These are phyloP conservation scores for Pseudonaja textilis DNA, from an alignment of 2,113 vertebrate genomes.

Conservation along the genomic window DNA sequence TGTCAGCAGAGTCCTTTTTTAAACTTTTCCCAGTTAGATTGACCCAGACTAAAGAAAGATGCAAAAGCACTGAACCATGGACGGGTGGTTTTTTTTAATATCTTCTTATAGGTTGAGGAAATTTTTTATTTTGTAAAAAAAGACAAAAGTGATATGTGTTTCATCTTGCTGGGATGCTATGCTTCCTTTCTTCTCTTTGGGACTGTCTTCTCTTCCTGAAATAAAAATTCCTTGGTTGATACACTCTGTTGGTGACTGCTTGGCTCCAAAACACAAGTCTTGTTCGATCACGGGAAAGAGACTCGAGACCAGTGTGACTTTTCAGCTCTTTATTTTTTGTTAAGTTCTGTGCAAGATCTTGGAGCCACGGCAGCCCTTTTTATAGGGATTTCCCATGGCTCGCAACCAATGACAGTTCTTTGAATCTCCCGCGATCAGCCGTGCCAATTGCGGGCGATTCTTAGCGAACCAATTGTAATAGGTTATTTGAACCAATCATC, in stretches of 20 bases:
- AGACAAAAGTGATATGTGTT: not conserved
- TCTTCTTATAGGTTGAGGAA: not conserved
- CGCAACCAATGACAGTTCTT: too few relatives aligned
- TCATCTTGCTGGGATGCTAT: not conserved
- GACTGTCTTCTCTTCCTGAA: not conserved
- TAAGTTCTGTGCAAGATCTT: too few relatives aligned
- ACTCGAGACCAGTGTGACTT: too few relatives aligned
- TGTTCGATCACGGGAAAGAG: not conserved
- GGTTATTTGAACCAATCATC: too few relatives aligned
- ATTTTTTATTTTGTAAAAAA: not conserved
- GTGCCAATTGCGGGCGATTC: too few relatives aligned
- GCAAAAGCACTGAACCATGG: not conserved
- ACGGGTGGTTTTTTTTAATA: not conserved
- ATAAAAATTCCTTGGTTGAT: not conserved
- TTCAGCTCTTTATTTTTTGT: too few relatives aligned
- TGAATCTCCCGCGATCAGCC: too few relatives aligned
- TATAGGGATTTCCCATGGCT: too few relatives aligned
- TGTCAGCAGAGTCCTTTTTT: not conserved
- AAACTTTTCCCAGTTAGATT: not conserved
- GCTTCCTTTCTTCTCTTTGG: not conserved
- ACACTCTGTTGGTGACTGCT: not conserved
- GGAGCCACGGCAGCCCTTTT: too few relatives aligned
- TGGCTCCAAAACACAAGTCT: not conserved
- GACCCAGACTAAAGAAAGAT: not conserved
- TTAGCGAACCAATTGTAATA: too few relatives aligned